Evolutionary conservation across 2,797 vertebrate genomes (phyloP).

Genomic region (Ctenopoma kingsleyae): DNA sequence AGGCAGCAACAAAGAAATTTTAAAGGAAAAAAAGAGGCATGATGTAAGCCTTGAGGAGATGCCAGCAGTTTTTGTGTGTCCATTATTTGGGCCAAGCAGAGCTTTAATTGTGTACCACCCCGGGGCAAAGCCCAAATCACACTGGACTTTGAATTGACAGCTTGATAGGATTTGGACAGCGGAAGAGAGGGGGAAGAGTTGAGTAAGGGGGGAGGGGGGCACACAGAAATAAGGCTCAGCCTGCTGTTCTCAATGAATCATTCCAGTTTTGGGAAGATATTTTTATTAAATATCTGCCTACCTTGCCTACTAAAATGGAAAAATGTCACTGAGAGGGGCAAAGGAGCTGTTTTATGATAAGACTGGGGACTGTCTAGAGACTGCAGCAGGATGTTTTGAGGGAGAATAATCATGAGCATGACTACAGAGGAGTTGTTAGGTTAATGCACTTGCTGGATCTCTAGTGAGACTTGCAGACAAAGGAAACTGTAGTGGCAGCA

Average conservation of each 20-base stretch:
- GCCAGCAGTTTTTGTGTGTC: constrained; percentile 91
- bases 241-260: constrained; percentile 67
- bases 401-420: constrained; percentile 30
- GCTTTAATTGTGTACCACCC: constrained; percentile 87
- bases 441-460: constrained; percentile 66
- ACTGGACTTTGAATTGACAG: constrained; percentile 78
- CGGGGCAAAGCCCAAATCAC: constrained; percentile 78
- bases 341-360: constrained; percentile 35
- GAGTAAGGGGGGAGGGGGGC: constrained; percentile 3
- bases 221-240: constrained; percentile 42
- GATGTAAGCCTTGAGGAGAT: constrained; percentile 94
- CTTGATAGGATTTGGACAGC: constrained; percentile 78
- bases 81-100: constrained; percentile 87
- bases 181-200: constrained; percentile 25
- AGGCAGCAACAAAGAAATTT: constrained; percentile 38
- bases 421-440: constrained; percentile 40
- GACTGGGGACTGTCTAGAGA: constrained; percentile 27
- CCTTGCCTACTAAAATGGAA: constrained; percentile 37
- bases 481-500: constrained; percentile 48
- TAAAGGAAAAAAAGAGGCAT: constrained; percentile 76
- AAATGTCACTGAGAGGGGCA: constrained; percentile 34
- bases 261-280: constrained; percentile 39
- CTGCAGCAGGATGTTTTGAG: constrained; percentile 30
- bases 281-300: constrained; percentile 57
- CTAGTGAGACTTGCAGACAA: constrained; percentile 50